Evolutionary conservation across 2,113 vertebrate genomes (phyloP), one percentile per base, ranked within the genome.

Genomic region (Platysteira castanea): DNA sequence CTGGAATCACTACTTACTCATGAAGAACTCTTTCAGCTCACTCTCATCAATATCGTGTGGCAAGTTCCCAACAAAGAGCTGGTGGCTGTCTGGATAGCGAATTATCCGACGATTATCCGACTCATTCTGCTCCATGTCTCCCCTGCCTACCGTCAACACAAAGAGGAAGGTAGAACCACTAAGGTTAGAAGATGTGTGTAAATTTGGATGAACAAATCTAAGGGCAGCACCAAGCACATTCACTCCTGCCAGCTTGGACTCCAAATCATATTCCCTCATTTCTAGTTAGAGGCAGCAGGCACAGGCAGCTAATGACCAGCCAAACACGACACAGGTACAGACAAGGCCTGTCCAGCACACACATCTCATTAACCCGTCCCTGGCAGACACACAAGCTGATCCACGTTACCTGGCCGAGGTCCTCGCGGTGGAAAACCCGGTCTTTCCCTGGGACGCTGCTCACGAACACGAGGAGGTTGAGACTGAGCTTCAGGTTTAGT

Each of bases 1-100:
- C 57, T 50, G 42, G 18, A 67, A n/a, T 11, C 3, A 33, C 15
- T 69, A 98, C 99, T 93, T 98, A 99, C 99, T 99, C 99, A 99
- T 99, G 96, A 99, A 99, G 95, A 99, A 99, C 60, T 99, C 99
- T 39, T 99, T 99, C 76, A 99, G 98, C 81, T 99, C 99, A 47
- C 98, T 98, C 97, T 99, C 99, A 59, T 99, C 99, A 46, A 99
- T 99, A 80, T 99, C 99, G 37, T 99, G 99, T 1, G 99, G 99
- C 93, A 99, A 97, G 94, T 99, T 99, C 70, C 99, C 99, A 78
- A 99, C 99, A 81, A 99, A 99, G 61, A 99, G 99, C 95, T 99
- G 99, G 96, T 99, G 99, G 97, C 99, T 99, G 96, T 99, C 99
- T 3, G 99, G 99, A 81, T 99, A 99, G 63, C 99, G 98, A 69